phyloP scores from a whole-genome alignment of 1,140 invertebrate genomes.

The Acromyrmex charruanus region DNA sequence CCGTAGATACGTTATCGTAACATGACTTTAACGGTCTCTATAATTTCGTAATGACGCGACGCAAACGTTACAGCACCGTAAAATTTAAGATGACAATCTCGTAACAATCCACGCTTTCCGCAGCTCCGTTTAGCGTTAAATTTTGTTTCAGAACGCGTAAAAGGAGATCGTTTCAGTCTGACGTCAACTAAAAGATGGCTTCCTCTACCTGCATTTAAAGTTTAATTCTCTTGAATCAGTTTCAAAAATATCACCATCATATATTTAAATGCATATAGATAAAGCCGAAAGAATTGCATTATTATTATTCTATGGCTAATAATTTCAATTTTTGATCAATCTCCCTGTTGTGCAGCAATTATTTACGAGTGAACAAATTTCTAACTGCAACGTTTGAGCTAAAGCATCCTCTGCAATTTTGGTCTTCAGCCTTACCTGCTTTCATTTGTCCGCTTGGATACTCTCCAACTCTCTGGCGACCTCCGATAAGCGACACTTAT shows the following conservation, averaged over 20 bases:
- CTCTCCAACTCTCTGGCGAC: background rate
- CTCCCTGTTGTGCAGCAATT: background rate
- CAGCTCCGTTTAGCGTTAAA: slow-evolving; percentile 37
- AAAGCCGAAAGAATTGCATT: background rate
- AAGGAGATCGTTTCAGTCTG: background rate
- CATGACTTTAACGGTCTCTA: slow-evolving; percentile 46
- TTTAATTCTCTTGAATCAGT: background rate
- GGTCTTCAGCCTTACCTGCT: background rate
- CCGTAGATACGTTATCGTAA: slow-evolving; percentile 45
- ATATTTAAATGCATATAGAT: too few relatives aligned
- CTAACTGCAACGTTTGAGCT: background rate
- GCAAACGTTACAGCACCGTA: slow-evolving; percentile 46
- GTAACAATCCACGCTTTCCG: slow-evolving; percentile 32
- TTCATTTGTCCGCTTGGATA: slow-evolving; percentile 9
- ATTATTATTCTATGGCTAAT: background rate
- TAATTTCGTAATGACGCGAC: slow-evolving; percentile 32
- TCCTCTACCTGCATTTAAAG: background rate
- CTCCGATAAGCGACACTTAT: slow-evolving; percentile 33
- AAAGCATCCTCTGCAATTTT: background rate
- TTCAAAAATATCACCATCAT: background rate
- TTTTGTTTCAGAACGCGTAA: slow-evolving; percentile 23
- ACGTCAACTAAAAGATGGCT: background rate
- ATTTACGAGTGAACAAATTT: background rate
- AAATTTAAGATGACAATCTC: slow-evolving; percentile 63
- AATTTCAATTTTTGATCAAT: slow-evolving; percentile 17